These are phyloP conservation scores for Aphaenogaster floridana DNA, from an alignment of 1,140 invertebrate species.

Conservation along the genomic window DNA sequence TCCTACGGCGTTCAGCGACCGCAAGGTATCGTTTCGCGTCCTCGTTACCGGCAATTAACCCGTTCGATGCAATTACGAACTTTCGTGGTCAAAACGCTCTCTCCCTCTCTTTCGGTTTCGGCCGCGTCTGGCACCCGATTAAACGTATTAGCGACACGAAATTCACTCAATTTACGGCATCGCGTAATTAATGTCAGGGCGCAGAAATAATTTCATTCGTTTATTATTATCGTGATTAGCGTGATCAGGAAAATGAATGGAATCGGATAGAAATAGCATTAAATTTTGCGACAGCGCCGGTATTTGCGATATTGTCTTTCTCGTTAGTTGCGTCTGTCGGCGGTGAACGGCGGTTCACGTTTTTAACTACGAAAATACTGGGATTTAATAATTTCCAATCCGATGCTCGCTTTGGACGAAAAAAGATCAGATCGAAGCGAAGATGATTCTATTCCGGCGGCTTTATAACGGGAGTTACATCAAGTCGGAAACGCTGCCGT, in stretches of 20 bases:
- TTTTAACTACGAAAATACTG: background rate
- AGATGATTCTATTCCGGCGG: slow-evolving; percentile 16
- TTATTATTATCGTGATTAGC: slow-evolving; percentile 67
- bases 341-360: too few relatives aligned
- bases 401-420: background rate
- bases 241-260: slow-evolving; percentile 41
- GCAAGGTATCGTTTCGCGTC: slow-evolving; percentile 73
- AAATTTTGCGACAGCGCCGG: background rate
- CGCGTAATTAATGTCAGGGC: slow-evolving; percentile 74
- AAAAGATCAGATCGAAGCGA: background rate
- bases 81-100: slow-evolving; percentile 73
- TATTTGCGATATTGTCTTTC: background rate
- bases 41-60: slow-evolving; percentile 75
- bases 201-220: slow-evolving; percentile 75
- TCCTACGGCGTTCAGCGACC: slow-evolving; percentile 38
- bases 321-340: background rate
- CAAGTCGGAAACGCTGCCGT: slow-evolving; percentile 1
- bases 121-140: slow-evolving; percentile 70
- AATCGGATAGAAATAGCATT: slow-evolving; percentile 39
- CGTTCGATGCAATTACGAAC: slow-evolving; percentile 74
- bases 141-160: slow-evolving; percentile 69
- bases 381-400: slow-evolving; percentile 5
- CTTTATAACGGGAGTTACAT: slow-evolving; percentile 50
- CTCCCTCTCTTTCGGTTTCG: slow-evolving; percentile 53
- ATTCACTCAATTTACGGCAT: slow-evolving; percentile 73